phyloP scores from a whole-genome alignment of 2,113 vertebrate species.

The Phoenicopterus ruber region DNA sequence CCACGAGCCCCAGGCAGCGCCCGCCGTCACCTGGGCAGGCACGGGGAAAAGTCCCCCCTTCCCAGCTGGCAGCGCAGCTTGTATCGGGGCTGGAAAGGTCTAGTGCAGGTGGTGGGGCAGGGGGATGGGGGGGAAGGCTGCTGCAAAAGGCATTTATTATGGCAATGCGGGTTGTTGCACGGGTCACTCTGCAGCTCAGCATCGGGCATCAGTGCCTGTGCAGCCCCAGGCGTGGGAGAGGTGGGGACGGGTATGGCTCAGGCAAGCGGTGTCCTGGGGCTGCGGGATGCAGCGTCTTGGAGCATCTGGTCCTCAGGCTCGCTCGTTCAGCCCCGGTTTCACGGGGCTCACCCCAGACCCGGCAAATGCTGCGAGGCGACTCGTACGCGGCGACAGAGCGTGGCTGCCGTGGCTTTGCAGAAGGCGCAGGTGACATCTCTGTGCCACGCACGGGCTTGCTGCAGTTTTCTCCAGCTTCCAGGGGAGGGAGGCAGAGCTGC shows the following conservation, averaged over 20 bases:
- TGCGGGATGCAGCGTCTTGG: accelerated
- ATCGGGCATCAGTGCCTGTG: not conserved
- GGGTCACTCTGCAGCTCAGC: not conserved
- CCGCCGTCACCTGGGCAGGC: accelerated
- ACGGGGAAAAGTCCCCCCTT: not conserved
- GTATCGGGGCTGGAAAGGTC: not conserved
- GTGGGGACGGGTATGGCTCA: accelerated
- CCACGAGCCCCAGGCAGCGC: not conserved
- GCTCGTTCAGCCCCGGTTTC: accelerated
- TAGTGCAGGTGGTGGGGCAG: not conserved
- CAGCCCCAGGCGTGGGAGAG: too few species aligned
- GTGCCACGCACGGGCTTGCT: not conserved
- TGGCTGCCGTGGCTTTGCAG: not conserved
- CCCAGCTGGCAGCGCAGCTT: not conserved
- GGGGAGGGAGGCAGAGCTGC: conserved; percentile 61
- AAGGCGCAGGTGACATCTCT: not conserved
- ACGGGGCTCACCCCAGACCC: not conserved
- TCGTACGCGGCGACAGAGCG: accelerated
- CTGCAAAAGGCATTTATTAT: not conserved
- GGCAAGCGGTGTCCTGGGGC: not conserved
- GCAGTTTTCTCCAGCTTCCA: conserved; percentile 53
- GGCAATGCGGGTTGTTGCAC: too few species aligned
- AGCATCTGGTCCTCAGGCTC: not conserved
- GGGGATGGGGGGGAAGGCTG: too few species aligned
- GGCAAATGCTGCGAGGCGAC: not conserved